A percentile compares a stretch with the other conserved stretches of the same genome.
Evolutionary conservation across 1,140 invertebrate species (phyloP).

Genomic region (Scaptodrosophila lebanonensis): DNA sequence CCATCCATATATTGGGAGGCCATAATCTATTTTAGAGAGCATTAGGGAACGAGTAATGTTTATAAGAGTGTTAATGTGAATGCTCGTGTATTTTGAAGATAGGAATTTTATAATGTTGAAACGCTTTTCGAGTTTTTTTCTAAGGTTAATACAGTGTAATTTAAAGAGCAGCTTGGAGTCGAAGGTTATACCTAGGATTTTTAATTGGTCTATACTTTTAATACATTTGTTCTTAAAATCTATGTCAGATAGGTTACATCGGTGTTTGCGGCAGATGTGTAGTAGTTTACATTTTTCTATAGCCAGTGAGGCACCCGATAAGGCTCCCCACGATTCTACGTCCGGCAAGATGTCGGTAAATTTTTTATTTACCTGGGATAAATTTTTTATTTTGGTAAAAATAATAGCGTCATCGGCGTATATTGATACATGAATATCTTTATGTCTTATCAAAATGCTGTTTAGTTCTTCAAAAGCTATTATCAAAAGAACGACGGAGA

Average conservation of each 20-base stretch:
- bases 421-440: conserved; percentile 14
- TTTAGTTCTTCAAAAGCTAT: conserved; percentile 26
- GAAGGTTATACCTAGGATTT: too few relatives aligned
- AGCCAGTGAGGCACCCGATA: conserved; percentile 5
- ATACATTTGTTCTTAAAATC: conserved; percentile 5
- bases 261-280: not conserved
- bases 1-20: conserved; percentile 5
- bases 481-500: conserved; percentile 27
- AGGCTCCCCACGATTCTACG: conserved; percentile 3
- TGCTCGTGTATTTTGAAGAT: conserved; percentile 1
- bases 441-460: conserved; percentile 8
- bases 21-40: conserved; percentile 10
- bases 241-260: not conserved
- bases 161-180: conserved; percentile 10
- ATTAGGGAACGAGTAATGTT: not conserved
- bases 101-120: conserved; percentile 12
- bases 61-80: conserved; percentile 5
- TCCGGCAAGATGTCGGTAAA: conserved; percentile 1
- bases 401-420: conserved; percentile 25
- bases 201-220: not conserved
- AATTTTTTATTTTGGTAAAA: conserved; percentile 19
- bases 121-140: conserved; percentile 5
- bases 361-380: conserved; percentile 1
- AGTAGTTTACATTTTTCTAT: conserved; percentile 9
- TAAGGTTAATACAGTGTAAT: not conserved